Evolutionary conservation across 2,797 vertebrate genomes (phyloP).

Genomic region (Neopelma chrysocephalum): DNA sequence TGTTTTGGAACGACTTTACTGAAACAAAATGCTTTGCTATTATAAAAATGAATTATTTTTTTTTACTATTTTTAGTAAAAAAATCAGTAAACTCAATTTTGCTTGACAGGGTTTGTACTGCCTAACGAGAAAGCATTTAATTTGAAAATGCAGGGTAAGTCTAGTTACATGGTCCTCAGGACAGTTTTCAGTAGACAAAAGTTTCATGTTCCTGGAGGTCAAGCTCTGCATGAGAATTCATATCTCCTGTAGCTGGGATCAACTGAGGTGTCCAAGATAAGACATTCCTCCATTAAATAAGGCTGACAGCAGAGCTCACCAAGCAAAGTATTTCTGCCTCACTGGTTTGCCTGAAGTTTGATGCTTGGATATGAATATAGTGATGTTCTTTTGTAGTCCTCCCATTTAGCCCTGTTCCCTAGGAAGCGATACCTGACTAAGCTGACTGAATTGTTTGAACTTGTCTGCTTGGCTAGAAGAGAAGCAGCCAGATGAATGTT

Average conservation of each 20-base stretch:
- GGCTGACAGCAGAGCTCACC: background rate
- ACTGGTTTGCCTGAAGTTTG: background rate
- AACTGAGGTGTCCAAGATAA: background rate
- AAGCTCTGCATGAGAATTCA: background rate
- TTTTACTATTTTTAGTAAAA: background rate
- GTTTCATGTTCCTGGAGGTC: background rate
- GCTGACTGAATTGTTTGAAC: background rate
- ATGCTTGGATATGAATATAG: background rate
- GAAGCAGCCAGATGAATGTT: background rate
- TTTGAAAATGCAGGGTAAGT: background rate
- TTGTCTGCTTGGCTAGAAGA: background rate
- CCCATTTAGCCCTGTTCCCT: background rate
- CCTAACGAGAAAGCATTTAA: background rate
- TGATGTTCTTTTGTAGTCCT: background rate
- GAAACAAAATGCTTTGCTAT: background rate
- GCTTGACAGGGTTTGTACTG: background rate
- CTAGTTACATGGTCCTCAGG: background rate
- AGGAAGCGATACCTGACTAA: accelerated
- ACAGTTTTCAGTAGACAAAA: background rate
- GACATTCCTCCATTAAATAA: background rate
- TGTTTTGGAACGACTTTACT: background rate
- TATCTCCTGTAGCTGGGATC: background rate
- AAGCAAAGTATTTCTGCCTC: background rate
- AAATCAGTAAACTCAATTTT: background rate
- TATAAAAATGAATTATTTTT: background rate